A percentile compares a stretch with the other conserved stretches of the same genome.
phyloP scores from a whole-genome alignment of 2,888 invertebrate genomes.

The Athripsodes cinereus region DNA sequence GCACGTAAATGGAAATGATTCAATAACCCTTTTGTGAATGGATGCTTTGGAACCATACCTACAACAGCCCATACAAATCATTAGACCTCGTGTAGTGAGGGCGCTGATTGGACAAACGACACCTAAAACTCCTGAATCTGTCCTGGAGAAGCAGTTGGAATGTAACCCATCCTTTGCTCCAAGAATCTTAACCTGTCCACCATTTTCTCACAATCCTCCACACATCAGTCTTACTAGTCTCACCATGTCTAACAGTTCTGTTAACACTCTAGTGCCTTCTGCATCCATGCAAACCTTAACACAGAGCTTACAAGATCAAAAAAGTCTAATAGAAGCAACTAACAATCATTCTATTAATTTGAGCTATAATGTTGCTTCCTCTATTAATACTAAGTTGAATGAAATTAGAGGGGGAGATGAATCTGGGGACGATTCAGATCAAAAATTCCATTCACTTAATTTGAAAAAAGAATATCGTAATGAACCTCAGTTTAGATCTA shows the following conservation, averaged over 20 bases:
- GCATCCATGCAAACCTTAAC: conserved; percentile 40
- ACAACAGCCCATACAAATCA: conserved; percentile 54
- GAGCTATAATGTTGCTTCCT: conserved; percentile 37
- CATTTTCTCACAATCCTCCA: conserved; percentile 36
- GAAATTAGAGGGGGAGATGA: conserved; percentile 38
- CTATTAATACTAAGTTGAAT: conserved; percentile 35
- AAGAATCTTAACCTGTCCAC: conserved; percentile 42
- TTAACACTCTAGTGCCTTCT: conserved; percentile 36
- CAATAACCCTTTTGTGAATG: background rate
- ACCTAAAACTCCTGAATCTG: conserved; percentile 38
- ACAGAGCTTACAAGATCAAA: conserved; percentile 32
- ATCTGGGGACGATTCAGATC: conserved; percentile 35
- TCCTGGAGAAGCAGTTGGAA: conserved; percentile 45
- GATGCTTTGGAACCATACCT: background rate
- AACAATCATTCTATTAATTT: conserved; percentile 42
- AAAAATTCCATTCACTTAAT: conserved; percentile 45
- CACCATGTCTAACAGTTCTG: conserved; percentile 21
- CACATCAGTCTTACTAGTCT: conserved; percentile 18
- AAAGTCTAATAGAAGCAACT: conserved; percentile 31
- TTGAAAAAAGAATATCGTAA: conserved; percentile 37
- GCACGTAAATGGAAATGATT: conserved; percentile 32
- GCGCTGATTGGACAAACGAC: conserved; percentile 38
- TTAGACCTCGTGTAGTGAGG: conserved; percentile 49
- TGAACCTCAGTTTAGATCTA: conserved; percentile 44
- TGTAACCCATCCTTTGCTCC: conserved; percentile 49